Conservation (phyloP, 1,140 invertebrate genomes). For the Dreissena rostriformis region DNA sequence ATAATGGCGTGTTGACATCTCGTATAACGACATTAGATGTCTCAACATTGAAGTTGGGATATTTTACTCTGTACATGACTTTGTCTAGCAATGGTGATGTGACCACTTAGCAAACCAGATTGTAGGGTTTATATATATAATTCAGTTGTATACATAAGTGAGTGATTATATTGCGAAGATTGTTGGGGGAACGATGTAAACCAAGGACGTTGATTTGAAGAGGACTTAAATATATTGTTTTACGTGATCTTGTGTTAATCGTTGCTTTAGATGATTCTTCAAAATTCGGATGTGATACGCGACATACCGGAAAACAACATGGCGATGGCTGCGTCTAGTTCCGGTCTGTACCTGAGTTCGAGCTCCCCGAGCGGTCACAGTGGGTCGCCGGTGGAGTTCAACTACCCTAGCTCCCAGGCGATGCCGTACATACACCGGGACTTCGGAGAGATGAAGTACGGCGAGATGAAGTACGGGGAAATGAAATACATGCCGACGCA, state of each 20-base stretch:
- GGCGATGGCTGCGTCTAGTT: constrained; percentile 68
- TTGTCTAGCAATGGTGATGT: constrained; percentile 39
- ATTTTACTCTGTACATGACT: constrained; percentile 53
- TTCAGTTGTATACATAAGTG: constrained; percentile 37
- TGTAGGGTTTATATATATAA: neutral
- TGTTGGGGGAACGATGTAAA: constrained; percentile 53
- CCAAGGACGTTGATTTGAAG: constrained; percentile 17
- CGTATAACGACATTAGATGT: constrained; percentile 50
- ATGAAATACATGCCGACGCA: constrained; percentile 95
- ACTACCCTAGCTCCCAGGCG: constrained; percentile 63
- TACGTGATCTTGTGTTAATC: constrained; percentile 27
- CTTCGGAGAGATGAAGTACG: constrained; percentile 68
- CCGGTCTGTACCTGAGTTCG: constrained; percentile 71
- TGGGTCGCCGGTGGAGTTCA: constrained; percentile 68
- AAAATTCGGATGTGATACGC: constrained; percentile 54
- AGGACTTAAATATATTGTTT: constrained; percentile 30
- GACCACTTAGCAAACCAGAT: constrained; percentile 32
- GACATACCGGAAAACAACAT: constrained; percentile 43
- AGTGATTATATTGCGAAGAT: constrained; percentile 7
- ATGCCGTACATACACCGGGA: constrained; percentile 66
- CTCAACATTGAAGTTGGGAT: constrained; percentile 38
- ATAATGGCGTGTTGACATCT: constrained; percentile 36
- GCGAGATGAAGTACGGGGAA: constrained; percentile 84
- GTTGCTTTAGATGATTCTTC: constrained; percentile 49
- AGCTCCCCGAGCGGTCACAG: constrained; percentile 71